Evolutionary conservation across 1,140 invertebrate species (phyloP), one percentile per base, ranked within the genome.

Genomic region (Carposina sasakii): DNA sequence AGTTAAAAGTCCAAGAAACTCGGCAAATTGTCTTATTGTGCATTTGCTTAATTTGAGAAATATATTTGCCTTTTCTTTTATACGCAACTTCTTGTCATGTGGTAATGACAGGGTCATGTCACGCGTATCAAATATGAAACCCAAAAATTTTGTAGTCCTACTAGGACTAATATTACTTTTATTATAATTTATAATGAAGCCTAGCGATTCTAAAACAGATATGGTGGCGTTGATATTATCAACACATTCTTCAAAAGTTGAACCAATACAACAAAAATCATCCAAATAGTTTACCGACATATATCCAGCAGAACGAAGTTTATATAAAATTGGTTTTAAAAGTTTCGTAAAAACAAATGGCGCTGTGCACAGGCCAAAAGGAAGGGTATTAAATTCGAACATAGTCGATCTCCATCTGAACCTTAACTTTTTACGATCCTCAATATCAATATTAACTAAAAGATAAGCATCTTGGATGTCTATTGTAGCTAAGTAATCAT

Each of bases 301-400:
- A 24, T 13, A 31, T 28, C 31, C 39, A 33, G 20, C n/a, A n/a
- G 12, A 8, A 24, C 52, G 30, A 17, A 54, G 20, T 15, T 44
- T 39, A 12, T 37, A 5, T 13, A 44, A n/a, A 22, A 54, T 21
- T 9, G 52, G 52, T 44, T 48, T 54, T 2, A 54, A 15, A 10
- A 54, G 17, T 34, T 54, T 54, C 1, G 45, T 54, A 10, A 54
- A 54, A 28, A 54, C 46, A 20, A 30, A 54, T 1, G 52, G 45
- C n/a, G 52, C 39, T 2, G 40, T 44, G 15, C 41, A 44, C 10
- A 54, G 20, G 15, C 40, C 45, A 19, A 48, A 53, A 9, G 51
- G 37, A 21, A 48, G 16, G 20, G 30, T n/a, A 20, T 48, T 37
- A 39, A 48, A 48, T 24, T 37, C 33, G 19, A 17, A 48, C 5